Evolutionary conservation across 2,113 vertebrate genomes (phyloP), one percentile per base, ranked within the genome.

Genomic region (Zosterops borbonicus): DNA sequence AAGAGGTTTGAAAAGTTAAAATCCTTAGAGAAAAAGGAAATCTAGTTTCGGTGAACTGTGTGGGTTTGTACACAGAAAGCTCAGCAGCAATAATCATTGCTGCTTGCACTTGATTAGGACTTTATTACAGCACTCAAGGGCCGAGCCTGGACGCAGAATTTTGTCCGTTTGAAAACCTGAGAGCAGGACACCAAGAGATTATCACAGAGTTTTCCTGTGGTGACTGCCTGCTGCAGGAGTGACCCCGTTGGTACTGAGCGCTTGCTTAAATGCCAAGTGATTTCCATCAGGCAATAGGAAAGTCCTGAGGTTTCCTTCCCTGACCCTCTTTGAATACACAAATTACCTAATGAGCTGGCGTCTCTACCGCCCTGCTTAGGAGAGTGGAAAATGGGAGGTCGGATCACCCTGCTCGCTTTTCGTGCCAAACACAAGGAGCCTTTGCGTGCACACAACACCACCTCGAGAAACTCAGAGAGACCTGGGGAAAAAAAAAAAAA

Each of bases 271-370:
- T 25, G 82, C 71, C 74, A 44, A 91, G 69, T 5, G 90, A 65
- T 77, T 85, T 31, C 88, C 82, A 90, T 73, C 23, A 73, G 82
- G 78, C 58, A 29, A 27, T 2, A 67, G 53, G 31, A 76, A 62
- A 5, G 50, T 65, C 59, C 82, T 1, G 62, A 92, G 41, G 73
- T 71, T 91, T 73, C 84, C 52, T 53, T 47, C 52, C 69, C 74
- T 53, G 75, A 65, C 39, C 58, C n/a, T 23, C 95, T 87, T 2
- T 55, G 82, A 95, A 93, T 90, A 90, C 90, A 91, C 95, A 94
- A 76, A 85, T 76, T 46, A 80, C 85, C 62, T 75, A 86, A 90
- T 33, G 86, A 90, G 86, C 92, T 56, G 90, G 75, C 79, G 59
- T 95, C 88, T 56, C 90, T 91, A 95, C 60, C 23, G 17, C 69